Conservation (phyloP, 2,888 invertebrate species). For the Nomada fucata region DNA sequence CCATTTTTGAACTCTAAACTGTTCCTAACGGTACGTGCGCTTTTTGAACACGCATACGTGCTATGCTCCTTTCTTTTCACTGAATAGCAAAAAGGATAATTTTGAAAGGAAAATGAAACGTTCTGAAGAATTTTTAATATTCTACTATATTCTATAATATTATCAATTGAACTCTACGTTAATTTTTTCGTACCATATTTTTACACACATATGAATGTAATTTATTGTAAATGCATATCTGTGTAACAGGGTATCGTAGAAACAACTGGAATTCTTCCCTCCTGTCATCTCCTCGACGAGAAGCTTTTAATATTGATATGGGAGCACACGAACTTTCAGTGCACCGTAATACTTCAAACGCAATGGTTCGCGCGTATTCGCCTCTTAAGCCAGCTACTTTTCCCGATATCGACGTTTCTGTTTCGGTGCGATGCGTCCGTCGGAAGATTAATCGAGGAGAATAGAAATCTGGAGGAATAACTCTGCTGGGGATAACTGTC, state of each 20-base stretch:
- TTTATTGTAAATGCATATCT: not conserved
- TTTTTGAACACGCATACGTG: too few relatives aligned
- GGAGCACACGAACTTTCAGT: not conserved
- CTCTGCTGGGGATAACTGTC: not conserved
- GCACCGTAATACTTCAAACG: slow-evolving; percentile 4
- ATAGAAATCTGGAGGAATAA: slow-evolving; percentile 4
- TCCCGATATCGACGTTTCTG: slow-evolving; percentile 24
- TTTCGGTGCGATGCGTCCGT: slow-evolving; percentile 3
- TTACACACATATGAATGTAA: too few relatives aligned
- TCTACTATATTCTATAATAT: too few relatives aligned
- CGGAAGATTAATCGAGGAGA: slow-evolving; percentile 30
- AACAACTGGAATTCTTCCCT: not conserved
- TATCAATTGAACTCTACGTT: too few relatives aligned
- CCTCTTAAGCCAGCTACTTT: slow-evolving; percentile 19
- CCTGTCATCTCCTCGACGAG: not conserved
- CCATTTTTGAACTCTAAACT: not conserved
- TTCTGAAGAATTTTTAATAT: too few relatives aligned
- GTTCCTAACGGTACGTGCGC: too few relatives aligned
- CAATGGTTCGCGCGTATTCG: slow-evolving; percentile 6
- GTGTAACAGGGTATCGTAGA: not conserved
- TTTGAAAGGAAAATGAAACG: too few relatives aligned
- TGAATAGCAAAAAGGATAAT: too few relatives aligned
- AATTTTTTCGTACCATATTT: too few relatives aligned
- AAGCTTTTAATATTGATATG: not conserved
- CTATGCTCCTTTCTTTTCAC: too few relatives aligned